Conservation (phyloP, 2,797 vertebrate genomes). For the Periophthalmus magnuspinnatus region DNA sequence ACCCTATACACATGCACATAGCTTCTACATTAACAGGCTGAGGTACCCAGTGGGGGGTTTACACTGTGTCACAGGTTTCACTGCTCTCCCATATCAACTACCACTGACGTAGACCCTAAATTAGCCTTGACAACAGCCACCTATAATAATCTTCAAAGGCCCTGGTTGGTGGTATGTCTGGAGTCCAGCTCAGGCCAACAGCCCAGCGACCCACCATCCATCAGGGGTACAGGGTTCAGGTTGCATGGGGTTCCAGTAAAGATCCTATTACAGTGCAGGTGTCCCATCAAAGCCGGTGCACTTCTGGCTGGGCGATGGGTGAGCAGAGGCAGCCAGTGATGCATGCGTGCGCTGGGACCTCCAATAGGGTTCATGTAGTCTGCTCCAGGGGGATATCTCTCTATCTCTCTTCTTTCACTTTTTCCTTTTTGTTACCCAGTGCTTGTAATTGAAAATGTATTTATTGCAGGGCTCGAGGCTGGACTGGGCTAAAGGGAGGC, state of each 20-base stretch:
- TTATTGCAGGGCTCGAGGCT: slow-evolving; percentile 70
- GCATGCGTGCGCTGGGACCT: slow-evolving; percentile 43
- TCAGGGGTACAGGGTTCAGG: slow-evolving; percentile 58
- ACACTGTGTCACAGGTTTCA: slow-evolving; percentile 26
- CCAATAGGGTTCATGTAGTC: slow-evolving; percentile 54
- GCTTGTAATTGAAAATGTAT: slow-evolving; percentile 76
- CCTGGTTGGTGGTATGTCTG: slow-evolving; percentile 51
- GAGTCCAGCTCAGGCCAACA: slow-evolving; percentile 39
- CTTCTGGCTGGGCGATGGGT: slow-evolving; percentile 57
- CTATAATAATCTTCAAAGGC: slow-evolving; percentile 76
- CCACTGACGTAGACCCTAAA: slow-evolving; percentile 63
- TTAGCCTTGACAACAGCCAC: slow-evolving; percentile 62
- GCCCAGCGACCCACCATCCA: slow-evolving; percentile 43
- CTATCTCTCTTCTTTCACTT: slow-evolving; percentile 41
- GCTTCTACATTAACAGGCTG: slow-evolving; percentile 13
- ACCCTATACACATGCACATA: slow-evolving; percentile 9
- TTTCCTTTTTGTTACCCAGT: slow-evolving; percentile 45
- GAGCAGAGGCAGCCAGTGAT: slow-evolving; percentile 49
- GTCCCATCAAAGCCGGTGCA: slow-evolving; percentile 76
- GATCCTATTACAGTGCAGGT: slow-evolving; percentile 81
- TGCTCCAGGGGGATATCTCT: slow-evolving; percentile 50
- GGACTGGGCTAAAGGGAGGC: slow-evolving; percentile 48
- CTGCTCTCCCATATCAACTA: slow-evolving; percentile 43
- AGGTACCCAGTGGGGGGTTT: slow-evolving; percentile 1
- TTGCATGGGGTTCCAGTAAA: slow-evolving; percentile 75